A percentile compares a stretch with the other conserved stretches of the same genome.
phyloP scores from a whole-genome alignment of 2,113 vertebrate species.

The Grantiella picta region DNA sequence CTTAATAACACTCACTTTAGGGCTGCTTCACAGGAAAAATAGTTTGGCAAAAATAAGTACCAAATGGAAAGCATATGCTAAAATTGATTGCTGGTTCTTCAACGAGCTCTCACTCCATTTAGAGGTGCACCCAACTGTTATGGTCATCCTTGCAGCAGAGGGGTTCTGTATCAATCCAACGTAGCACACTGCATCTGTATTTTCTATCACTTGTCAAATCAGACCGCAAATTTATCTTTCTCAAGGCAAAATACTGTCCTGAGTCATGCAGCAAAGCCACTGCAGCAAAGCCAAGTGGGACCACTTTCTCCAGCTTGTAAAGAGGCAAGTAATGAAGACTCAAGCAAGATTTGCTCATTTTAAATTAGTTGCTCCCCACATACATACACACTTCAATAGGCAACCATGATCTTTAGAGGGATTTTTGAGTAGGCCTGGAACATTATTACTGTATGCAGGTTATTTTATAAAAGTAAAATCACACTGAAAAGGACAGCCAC shows the following conservation, averaged over 20 bases:
- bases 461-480: background rate
- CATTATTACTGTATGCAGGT: background rate
- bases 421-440: background rate
- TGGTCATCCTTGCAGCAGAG: background rate
- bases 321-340: background rate
- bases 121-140: background rate
- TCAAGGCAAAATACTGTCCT: background rate
- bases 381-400: background rate
- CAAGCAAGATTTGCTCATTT: background rate
- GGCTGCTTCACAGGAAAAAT: conserved; percentile 12
- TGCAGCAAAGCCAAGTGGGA: background rate
- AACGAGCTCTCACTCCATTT: background rate
- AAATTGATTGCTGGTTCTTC: background rate
- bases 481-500: background rate
- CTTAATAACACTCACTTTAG: background rate
- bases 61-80: conserved; percentile 7
- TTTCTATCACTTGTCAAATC: background rate
- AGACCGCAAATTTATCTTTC: background rate
- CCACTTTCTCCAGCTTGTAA: background rate
- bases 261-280: background rate
- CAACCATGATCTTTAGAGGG: background rate
- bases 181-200: background rate
- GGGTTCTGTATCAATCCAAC: background rate
- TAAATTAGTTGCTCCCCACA: rapidly evolving
- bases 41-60: background rate